These are phyloP conservation scores for Synanthedon vespiformis DNA, from an alignment of 2,888 invertebrate species.

Conservation along the genomic window DNA sequence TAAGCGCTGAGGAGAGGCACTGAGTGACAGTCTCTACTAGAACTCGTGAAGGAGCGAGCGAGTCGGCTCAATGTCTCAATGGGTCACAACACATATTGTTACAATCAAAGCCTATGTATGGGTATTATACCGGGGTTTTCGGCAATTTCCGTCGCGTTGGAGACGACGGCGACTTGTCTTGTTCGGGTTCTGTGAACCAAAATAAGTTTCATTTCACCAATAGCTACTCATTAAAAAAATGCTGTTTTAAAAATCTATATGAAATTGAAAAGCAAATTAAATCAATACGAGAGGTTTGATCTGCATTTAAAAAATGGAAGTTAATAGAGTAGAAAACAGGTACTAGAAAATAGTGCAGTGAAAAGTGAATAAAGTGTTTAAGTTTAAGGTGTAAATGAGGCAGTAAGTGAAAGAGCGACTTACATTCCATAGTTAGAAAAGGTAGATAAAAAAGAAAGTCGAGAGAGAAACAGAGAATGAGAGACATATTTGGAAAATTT, in stretches of 20 bases:
- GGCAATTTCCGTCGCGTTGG: slow-evolving; percentile 95
- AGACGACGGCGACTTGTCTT: slow-evolving; percentile 88
- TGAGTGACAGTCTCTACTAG: slow-evolving; percentile 65
- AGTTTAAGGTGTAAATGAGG: neutral
- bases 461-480: neutral
- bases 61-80: slow-evolving; percentile 51
- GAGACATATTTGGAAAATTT: too few species aligned
- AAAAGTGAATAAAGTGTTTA: slow-evolving; percentile 3
- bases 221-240: slow-evolving; percentile 4
- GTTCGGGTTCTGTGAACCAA: slow-evolving; percentile 81
- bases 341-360: slow-evolving; percentile 20
- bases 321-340: slow-evolving; percentile 15
- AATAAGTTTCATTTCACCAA: slow-evolving; percentile 42
- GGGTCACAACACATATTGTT: slow-evolving; percentile 71
- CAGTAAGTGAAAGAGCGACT: neutral
- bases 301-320: slow-evolving; percentile 23
- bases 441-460: slow-evolving; percentile 3
- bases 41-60: slow-evolving; percentile 50
- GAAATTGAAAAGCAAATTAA: neutral
- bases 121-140: slow-evolving; percentile 95
- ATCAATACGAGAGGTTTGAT: neutral
- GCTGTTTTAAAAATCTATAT: neutral
- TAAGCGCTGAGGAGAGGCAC: slow-evolving; percentile 65
- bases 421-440: slow-evolving; percentile 3
- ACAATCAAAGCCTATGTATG: slow-evolving; percentile 65